phyloP scores from a whole-genome alignment of 2,888 invertebrate genomes.

The Syritta pipiens region DNA sequence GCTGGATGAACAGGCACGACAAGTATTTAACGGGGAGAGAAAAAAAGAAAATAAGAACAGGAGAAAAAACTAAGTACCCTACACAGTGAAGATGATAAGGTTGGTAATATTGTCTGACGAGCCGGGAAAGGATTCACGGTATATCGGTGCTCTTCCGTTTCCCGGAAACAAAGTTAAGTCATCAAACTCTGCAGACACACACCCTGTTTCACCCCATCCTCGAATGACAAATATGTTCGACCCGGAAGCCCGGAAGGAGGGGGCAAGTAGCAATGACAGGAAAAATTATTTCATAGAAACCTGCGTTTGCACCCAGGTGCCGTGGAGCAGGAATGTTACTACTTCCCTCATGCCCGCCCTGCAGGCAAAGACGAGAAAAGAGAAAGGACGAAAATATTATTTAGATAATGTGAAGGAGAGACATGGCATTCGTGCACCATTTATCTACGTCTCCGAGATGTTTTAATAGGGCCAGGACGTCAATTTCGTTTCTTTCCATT shows the following conservation, averaged over 20 bases:
- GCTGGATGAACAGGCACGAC: background rate
- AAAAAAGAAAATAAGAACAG: background rate
- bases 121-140: background rate
- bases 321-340: conserved; percentile 16
- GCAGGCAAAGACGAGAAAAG: background rate
- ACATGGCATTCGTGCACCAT: conserved; percentile 43
- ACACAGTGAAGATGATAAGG: background rate
- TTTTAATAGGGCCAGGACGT: conserved; percentile 36
- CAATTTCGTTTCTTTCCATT: conserved; percentile 24
- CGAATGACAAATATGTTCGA: conserved; percentile 37
- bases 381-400: conserved; percentile 37
- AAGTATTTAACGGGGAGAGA: conserved; percentile 8
- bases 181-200: conserved; percentile 8
- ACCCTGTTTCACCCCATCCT: background rate
- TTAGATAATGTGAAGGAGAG: conserved; percentile 31
- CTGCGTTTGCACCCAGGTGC: conserved; percentile 22
- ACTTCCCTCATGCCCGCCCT: conserved; percentile 1
- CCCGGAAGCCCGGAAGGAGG: conserved; percentile 19
- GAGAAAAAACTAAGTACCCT: background rate
- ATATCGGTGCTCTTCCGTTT: conserved; percentile 23
- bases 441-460: conserved; percentile 35
- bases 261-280: conserved; percentile 37
- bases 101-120: conserved; percentile 10
- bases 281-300: conserved; percentile 30
- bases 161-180: conserved; percentile 36